These are phyloP conservation scores for Cyrtonyx montezumae DNA, from an alignment of 2,113 vertebrate genomes.

Conservation along the genomic window DNA sequence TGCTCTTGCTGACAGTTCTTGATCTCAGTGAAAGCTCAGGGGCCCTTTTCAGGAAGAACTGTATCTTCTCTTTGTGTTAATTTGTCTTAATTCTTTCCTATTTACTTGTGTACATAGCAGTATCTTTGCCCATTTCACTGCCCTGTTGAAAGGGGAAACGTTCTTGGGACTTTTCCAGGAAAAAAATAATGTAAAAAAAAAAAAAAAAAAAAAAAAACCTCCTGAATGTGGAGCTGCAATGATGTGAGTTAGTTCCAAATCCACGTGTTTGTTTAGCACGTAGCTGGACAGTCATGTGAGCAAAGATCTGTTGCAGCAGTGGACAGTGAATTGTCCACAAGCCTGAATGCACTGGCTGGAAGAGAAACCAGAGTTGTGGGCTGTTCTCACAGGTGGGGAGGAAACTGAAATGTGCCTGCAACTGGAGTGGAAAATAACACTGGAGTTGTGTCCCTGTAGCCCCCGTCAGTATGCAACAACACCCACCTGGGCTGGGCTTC, in stretches of 20 bases:
- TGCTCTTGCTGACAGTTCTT: not conserved
- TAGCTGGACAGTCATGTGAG: not conserved
- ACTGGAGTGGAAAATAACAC: not conserved
- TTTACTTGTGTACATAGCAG: not conserved
- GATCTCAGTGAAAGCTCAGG: not conserved
- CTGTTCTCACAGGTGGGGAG: not conserved
- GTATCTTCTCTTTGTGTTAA: not conserved
- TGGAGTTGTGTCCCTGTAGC: not conserved
- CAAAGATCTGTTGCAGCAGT: not conserved
- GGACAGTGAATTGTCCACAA: not conserved
- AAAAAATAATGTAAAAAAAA: not conserved
- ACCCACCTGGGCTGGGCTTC: not conserved
- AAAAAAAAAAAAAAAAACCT: not conserved
- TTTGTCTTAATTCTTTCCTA: not conserved
- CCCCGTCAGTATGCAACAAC: rapidly evolving
- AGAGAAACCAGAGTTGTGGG: not conserved
- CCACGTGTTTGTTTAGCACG: not conserved
- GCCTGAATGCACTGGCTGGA: not conserved
- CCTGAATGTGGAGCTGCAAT: not conserved
- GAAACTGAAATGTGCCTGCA: not conserved
- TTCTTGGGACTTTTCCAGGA: not conserved
- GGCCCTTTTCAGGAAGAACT: not conserved
- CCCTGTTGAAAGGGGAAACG: not conserved
- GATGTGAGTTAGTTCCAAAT: not conserved
- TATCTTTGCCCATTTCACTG: not conserved